Base-by-base conservation (phyloP, 2,113 vertebrate genomes). In the Zosterops hypoxanthus region DNA sequence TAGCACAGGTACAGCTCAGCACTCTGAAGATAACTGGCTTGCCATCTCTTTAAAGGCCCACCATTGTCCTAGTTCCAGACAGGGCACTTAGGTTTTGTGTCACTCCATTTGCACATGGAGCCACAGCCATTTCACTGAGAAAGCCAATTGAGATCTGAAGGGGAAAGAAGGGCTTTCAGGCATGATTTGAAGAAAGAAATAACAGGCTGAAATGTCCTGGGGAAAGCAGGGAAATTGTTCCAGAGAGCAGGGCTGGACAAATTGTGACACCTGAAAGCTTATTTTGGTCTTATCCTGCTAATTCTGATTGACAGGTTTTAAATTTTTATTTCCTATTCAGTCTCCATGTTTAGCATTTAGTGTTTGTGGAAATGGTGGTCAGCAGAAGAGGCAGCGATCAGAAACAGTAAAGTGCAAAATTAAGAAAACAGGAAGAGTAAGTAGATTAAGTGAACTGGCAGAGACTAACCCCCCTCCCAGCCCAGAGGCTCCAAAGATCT, bases 51-150 rank as follows among this genome's bases (percentile, higher is more conserved):
- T 88, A 33, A 92, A 87, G 82, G 71, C 25, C 70, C 71, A 83
- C 75, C 41, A 55, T 86, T 82, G 79, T 83, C 60, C 68, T 57
- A 78, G 42, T 64, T 79, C 20, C 10, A 60, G 44, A 64, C 57
- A 88, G 83, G 55, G 70, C 84, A 50, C 88, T 90, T 91, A 87
- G 81, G 91, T 92, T 93, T 91, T 91, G 79, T 87, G 66, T 60
- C 21, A 34, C 11, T 34, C 79, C 61, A 50, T 78, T 86, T 41
- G 8, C 60, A 64, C 71, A 33, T 33, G 19, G 18, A 86, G 59
- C 65, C 88, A 77, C 65, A 90, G 92, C 66, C 53, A 77, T 53
- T 90, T 81, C 83, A 76, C 49, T 39, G 42, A 65, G 20, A 76
- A 93, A 91, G n/a, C 64, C 64, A 86, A 14, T 29, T 6, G 9